Base-by-base conservation (phyloP, 2,888 invertebrate genomes). In the Hoplodrina ambigua region DNA sequence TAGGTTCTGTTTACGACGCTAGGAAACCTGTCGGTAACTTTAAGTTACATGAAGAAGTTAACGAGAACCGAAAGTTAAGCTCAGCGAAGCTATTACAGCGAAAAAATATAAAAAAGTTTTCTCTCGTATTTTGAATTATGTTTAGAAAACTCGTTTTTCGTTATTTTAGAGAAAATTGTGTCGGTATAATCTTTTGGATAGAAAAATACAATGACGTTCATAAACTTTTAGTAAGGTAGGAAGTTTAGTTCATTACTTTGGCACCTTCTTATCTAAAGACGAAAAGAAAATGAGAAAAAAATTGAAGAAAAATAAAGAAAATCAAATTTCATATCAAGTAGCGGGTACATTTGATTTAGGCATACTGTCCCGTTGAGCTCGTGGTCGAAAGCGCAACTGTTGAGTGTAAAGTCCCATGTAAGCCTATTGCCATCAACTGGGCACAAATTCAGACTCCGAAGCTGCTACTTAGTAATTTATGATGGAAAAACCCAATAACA, bases 31-130 rank as follows among this genome's bases (percentile, higher is more conserved):
- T 57, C 66, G 55, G 13, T 50, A 41, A 79, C 13, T 80, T 58
- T 80, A 58, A 80, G 41, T 17, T 30, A 58, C 46, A 61, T 37
- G 33, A 37, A 58, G 8, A 76, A 80, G 62, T 75, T 81, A 71
- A 54, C 53, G 2, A 19, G 41, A 15, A 46, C 49, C 37, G 59
- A 81, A 71, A 75, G 56, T 57, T 75, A 57, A 7, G 37, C 20
- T 41, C 33, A 25, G 66, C 54, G 20, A 20, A 50, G 57, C 46
- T 78, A 69, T 70, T 56, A 55, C 17, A 55, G 30, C 53, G 64
- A 59, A 81, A 73, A 77, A 71, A 57, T 30, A 30, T 41, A 20
- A 20, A 61, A n/a, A 78, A 81, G 33, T 62, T 61, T 69, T 61
- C 41, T 44, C 44, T 59, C 52, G 33, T 65, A 52, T 68, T 68